Conservation (phyloP, 2,113 vertebrate species). For the Sisor rabdophorus region DNA sequence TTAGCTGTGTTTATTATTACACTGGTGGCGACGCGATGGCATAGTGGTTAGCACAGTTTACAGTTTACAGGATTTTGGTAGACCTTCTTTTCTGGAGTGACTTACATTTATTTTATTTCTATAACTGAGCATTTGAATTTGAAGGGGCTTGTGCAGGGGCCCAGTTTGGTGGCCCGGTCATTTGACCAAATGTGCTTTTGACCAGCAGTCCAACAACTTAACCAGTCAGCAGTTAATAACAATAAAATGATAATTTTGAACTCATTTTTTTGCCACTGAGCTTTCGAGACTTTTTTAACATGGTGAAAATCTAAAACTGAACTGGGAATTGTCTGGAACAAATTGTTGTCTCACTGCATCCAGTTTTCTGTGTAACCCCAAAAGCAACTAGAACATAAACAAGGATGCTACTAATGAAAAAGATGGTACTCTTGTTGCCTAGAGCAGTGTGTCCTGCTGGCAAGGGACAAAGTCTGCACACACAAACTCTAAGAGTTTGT, state of each 20-base stretch:
- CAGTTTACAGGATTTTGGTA: no score
- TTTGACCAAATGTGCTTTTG: no score
- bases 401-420: neutral
- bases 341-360: neutral
- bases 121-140: no score
- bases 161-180: no score
- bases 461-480: constrained; percentile 4
- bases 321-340: neutral
- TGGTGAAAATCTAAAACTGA: neutral
- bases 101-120: no score
- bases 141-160: no score
- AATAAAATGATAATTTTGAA: neutral
- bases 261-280: neutral
- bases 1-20: no score
- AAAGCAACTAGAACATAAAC: neutral
- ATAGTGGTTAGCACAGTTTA: no score
- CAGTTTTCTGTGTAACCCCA: neutral
- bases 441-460: neutral
- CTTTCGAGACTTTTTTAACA: neutral
- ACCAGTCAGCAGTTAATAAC: no score
- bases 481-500: neutral
- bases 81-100: no score
- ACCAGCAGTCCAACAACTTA: no score
- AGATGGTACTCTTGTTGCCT: neutral
- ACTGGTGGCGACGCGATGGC: no score